phyloP scores from a whole-genome alignment of 2,797 vertebrate species.

The Sebastolobus altivelis region DNA sequence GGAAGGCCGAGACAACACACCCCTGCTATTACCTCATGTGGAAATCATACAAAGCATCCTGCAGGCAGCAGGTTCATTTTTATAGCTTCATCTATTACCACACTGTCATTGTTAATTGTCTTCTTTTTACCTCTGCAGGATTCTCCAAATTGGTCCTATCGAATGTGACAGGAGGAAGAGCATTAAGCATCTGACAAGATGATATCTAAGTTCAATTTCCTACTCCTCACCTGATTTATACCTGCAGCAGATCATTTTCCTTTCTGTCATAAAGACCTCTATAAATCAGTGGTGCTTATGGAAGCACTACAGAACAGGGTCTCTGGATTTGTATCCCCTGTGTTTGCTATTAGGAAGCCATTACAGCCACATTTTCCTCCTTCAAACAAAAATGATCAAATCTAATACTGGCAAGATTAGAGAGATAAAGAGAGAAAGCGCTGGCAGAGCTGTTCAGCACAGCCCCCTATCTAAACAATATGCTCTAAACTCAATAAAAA shows the following conservation, averaged over 20 bases:
- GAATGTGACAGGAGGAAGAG: constrained; percentile 99
- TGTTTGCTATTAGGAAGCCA: constrained; percentile 99
- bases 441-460: constrained; percentile 92
- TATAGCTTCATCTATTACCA: constrained; percentile 99
- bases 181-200: constrained; percentile 99
- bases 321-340: constrained; percentile 96
- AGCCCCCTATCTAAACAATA: constrained; percentile 97
- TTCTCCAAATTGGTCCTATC: constrained; percentile 99
- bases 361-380: constrained; percentile 99
- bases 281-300: constrained; percentile 99
- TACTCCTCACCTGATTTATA: constrained; percentile 99
- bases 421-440: constrained; percentile 98
- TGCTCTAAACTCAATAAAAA: constrained; percentile 98
- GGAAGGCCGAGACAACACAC: constrained; percentile 90
- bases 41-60: constrained; percentile 99
- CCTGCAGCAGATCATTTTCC: constrained; percentile 99
- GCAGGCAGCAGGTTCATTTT: constrained; percentile 98
- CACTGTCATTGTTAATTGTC: constrained; percentile 99
- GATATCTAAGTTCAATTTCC: constrained; percentile 99
- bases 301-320: constrained; percentile 92
- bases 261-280: constrained; percentile 99
- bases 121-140: constrained; percentile 99
- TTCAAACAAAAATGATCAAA: constrained; percentile 99
- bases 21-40: constrained; percentile 95
- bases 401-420: constrained; percentile 99